Percentiles rank a stretch among this genome's conserved stretches.
These are phyloP conservation scores for Eupithecia subumbrata DNA, from an alignment of 2,888 invertebrate species.

Conservation along the genomic window DNA sequence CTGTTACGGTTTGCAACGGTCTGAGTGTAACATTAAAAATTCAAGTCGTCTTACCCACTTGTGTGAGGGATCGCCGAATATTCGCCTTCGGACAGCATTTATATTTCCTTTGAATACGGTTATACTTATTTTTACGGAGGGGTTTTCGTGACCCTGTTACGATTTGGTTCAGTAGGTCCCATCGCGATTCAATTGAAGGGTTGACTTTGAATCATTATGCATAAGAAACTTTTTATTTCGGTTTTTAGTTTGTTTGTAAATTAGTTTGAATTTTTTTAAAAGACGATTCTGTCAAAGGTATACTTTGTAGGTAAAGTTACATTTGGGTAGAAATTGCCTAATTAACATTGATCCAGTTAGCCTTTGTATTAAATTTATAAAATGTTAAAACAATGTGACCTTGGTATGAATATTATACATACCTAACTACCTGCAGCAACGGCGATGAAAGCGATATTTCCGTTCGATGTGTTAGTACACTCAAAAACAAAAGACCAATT, in stretches of 20 bases:
- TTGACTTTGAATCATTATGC: slow-evolving; percentile 16
- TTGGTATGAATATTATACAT: slow-evolving; percentile 63
- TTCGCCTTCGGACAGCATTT: slow-evolving; percentile 83
- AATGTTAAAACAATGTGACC: slow-evolving; percentile 57
- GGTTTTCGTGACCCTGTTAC: slow-evolving; percentile 55
- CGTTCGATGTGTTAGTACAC: slow-evolving; percentile 64
- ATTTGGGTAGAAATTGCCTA: not conserved
- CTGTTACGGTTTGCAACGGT: slow-evolving; percentile 84
- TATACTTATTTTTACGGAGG: slow-evolving; percentile 65
- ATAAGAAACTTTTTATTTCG: not conserved
- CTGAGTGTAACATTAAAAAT: slow-evolving; percentile 85
- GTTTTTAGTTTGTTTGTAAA: not conserved
- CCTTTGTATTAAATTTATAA: slow-evolving; percentile 6
- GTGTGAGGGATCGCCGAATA: slow-evolving; percentile 84
- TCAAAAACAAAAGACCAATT: slow-evolving; percentile 10
- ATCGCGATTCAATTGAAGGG: slow-evolving; percentile 32
- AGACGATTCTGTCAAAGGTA: not conserved
- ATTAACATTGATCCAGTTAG: slow-evolving; percentile 7
- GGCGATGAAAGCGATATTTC: slow-evolving; percentile 75
- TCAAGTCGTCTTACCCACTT: slow-evolving; percentile 83
- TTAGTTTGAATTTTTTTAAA: not conserved
- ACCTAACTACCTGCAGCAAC: slow-evolving; percentile 50
- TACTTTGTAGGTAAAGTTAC: not conserved
- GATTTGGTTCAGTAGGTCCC: slow-evolving; percentile 44
- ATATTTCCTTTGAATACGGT: slow-evolving; percentile 80